phyloP scores from a whole-genome alignment of 2,888 invertebrate species.

The Cheilosia vulpina region DNA sequence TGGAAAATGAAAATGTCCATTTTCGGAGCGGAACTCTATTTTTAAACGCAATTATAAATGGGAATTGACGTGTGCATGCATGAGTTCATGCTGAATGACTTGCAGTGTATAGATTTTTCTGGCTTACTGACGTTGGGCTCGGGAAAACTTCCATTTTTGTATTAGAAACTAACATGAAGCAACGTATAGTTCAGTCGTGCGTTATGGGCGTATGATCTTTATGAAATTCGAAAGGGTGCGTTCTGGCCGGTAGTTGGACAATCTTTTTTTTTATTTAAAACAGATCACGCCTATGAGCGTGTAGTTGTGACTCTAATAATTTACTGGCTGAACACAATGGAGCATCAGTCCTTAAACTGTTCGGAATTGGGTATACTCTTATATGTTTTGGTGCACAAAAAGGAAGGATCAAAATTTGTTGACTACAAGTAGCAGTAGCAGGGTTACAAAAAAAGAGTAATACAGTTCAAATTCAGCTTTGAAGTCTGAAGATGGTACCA shows the following conservation, averaged over 20 bases:
- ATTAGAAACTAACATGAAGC: not conserved
- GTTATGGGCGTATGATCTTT: conserved; percentile 35
- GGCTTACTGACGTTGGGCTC: conserved; percentile 12
- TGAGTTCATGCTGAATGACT: conserved; percentile 34
- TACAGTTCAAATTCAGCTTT: no score
- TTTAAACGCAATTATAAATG: conserved; percentile 46
- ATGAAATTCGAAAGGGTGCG: conserved; percentile 19
- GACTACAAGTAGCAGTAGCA: no score
- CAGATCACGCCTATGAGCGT: not conserved
- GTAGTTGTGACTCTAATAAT: no score
- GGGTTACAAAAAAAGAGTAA: no score
- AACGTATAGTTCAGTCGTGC: conserved; percentile 8
- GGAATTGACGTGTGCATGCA: conserved; percentile 50
- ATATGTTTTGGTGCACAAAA: no score
- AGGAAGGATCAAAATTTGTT: no score
- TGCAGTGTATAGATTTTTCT: conserved; percentile 17
- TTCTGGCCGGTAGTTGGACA: not conserved
- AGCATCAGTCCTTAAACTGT: no score
- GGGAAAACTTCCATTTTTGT: conserved; percentile 13
- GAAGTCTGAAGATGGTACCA: no score
- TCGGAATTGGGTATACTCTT: no score
- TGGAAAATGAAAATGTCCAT: conserved; percentile 61
- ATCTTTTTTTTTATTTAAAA: not conserved
- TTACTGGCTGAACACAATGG: no score
- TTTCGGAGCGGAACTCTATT: conserved; percentile 56